Evolutionary conservation across 2,888 invertebrate genomes (phyloP).

Genomic region (Drosophila mayaguana): DNA sequence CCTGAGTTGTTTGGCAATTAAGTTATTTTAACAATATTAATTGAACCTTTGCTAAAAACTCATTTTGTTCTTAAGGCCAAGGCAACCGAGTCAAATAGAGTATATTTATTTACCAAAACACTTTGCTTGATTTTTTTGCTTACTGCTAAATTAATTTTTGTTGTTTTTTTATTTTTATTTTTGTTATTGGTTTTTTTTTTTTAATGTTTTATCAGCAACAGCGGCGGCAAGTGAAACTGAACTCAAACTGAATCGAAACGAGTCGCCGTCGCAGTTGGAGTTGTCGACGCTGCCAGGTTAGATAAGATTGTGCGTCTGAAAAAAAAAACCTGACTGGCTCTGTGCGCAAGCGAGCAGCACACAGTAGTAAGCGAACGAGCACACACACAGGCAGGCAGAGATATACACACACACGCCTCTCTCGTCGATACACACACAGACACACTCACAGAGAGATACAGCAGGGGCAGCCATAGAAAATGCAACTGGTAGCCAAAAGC

Average conservation of each 20-base stretch:
- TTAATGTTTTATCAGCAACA: slow-evolving; percentile 58
- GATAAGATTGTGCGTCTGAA: slow-evolving; percentile 79
- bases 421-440: slow-evolving; percentile 6
- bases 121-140: slow-evolving; percentile 9
- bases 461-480: slow-evolving; percentile 58
- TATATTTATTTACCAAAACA: slow-evolving; percentile 30
- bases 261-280: slow-evolving; percentile 58
- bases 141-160: slow-evolving; percentile 30
- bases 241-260: slow-evolving; percentile 54
- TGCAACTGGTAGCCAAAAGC: slow-evolving; percentile 59
- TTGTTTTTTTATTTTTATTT: slow-evolving; percentile 21
- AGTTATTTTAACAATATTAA: not conserved
- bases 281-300: slow-evolving; percentile 69
- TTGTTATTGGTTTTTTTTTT: slow-evolving; percentile 25
- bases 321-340: slow-evolving; percentile 67
- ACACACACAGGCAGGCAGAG: slow-evolving; percentile 10
- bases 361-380: slow-evolving; percentile 52
- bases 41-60: not conserved
- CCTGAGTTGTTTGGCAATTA: slow-evolving; percentile 1
- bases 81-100: slow-evolving; percentile 12
- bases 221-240: slow-evolving; percentile 75
- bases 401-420: slow-evolving; percentile 1
- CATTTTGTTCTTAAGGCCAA: not conserved
- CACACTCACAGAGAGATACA: slow-evolving; percentile 18
- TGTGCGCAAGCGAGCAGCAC: slow-evolving; percentile 57